These are phyloP conservation scores for Idaea dimidiata DNA, from an alignment of 2,888 invertebrate genomes.

Conservation along the genomic window DNA sequence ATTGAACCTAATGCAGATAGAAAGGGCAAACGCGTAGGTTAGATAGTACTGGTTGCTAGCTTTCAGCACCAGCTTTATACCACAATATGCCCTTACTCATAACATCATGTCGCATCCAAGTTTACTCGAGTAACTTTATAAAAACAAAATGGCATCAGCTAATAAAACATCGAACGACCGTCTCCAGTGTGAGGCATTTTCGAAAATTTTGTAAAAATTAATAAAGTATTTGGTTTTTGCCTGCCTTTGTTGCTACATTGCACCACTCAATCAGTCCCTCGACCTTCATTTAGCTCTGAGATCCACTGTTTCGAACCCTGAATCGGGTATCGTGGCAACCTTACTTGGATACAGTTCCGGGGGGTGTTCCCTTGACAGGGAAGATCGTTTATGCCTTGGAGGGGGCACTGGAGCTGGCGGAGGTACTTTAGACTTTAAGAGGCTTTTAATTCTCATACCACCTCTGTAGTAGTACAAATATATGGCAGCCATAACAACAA, in stretches of 20 bases:
- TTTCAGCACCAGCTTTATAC: too few relatives aligned
- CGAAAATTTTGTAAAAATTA: neutral
- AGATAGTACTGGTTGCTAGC: too few relatives aligned
- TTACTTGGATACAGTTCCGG: slow-evolving; percentile 64
- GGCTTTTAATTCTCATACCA: slow-evolving; percentile 83
- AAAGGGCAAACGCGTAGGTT: too few relatives aligned
- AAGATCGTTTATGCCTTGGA: slow-evolving; percentile 65
- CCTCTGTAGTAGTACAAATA: slow-evolving; percentile 90
- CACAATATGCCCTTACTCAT: too few relatives aligned
- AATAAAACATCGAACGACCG: neutral
- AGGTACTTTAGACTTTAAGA: slow-evolving; percentile 75
- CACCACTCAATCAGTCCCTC: neutral
- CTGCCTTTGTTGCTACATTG: neutral
- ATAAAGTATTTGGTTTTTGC: neutral
- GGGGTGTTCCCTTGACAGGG: slow-evolving; percentile 62
- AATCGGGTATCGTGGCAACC: slow-evolving; percentile 58
- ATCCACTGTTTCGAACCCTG: slow-evolving; percentile 76
- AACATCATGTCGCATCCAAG: too few relatives aligned
- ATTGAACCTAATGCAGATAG: too few relatives aligned
- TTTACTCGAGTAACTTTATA: too few relatives aligned
- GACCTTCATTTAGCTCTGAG: slow-evolving; percentile 55
- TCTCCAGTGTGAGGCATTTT: neutral
- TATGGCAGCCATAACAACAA: slow-evolving; percentile 83
- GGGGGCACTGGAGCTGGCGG: slow-evolving; percentile 66
- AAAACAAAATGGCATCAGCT: too few relatives aligned